phyloP scores from a whole-genome alignment of 2,888 invertebrate species.

The Zhengitettix transpicula region DNA sequence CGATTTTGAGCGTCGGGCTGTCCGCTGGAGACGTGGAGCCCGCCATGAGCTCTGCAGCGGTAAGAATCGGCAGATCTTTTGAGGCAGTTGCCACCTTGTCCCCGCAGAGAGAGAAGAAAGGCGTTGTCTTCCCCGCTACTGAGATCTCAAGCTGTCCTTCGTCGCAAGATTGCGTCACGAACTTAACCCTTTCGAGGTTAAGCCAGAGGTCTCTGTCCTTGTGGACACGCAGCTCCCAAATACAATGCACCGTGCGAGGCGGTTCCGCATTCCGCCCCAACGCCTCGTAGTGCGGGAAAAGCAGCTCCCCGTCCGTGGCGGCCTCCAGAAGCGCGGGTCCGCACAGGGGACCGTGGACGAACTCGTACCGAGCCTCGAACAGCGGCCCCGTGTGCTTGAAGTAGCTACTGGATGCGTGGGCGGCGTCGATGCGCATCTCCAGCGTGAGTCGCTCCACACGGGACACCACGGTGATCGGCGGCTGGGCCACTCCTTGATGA shows the following conservation, averaged over 20 bases:
- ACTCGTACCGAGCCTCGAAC: slow-evolving; percentile 75
- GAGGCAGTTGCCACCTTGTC: slow-evolving; percentile 62
- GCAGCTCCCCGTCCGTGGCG: slow-evolving; percentile 69
- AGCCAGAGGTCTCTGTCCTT: slow-evolving; percentile 73
- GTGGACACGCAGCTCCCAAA: slow-evolving; percentile 65
- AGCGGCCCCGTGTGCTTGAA: slow-evolving; percentile 72
- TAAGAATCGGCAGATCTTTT: slow-evolving; percentile 60
- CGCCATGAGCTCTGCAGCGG: slow-evolving; percentile 47
- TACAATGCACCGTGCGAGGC: slow-evolving; percentile 39
- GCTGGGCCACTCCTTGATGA: slow-evolving; percentile 56
- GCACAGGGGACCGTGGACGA: slow-evolving; percentile 76
- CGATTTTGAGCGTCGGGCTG: not conserved
- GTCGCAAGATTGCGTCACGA: slow-evolving; percentile 68
- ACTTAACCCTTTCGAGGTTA: slow-evolving; percentile 60
- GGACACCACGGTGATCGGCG: slow-evolving; percentile 41
- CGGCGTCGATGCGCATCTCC: slow-evolving; percentile 66
- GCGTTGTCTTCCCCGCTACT: slow-evolving; percentile 51
- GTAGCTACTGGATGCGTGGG: slow-evolving; percentile 71
- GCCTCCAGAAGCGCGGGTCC: slow-evolving; percentile 68
- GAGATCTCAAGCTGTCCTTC: slow-evolving; percentile 75
- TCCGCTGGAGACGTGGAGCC: not conserved
- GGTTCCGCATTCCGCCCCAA: slow-evolving; percentile 31
- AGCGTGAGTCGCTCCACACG: slow-evolving; percentile 66
- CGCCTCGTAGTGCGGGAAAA: slow-evolving; percentile 71
- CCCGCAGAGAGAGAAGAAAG: slow-evolving; percentile 67